These are phyloP conservation scores for Cydia splendana DNA, from an alignment of 1,140 invertebrate species.

Conservation along the genomic window DNA sequence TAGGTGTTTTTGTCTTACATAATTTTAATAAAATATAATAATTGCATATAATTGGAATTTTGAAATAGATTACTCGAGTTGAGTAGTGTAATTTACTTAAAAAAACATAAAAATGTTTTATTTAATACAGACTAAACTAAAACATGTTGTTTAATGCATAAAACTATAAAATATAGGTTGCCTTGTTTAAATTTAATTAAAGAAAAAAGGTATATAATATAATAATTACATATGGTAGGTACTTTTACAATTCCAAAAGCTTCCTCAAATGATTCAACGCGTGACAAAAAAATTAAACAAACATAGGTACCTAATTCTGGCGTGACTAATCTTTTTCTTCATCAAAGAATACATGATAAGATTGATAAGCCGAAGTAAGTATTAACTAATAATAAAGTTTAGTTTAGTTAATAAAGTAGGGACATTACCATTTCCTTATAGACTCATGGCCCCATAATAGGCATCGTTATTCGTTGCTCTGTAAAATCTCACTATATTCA, in stretches of 20 bases:
- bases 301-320: background rate
- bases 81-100: background rate
- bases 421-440: background rate
- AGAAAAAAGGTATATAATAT: background rate
- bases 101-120: background rate
- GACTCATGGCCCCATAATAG: conserved; percentile 3
- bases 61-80: background rate
- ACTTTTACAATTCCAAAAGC: background rate
- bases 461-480: background rate
- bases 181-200: too few species aligned
- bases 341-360: background rate
- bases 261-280: background rate
- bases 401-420: too few species aligned
- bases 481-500: background rate
- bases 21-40: too few species aligned
- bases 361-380: background rate
- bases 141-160: too few species aligned
- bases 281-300: background rate
- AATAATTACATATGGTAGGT: background rate
- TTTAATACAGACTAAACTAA: too few species aligned
- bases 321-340: background rate
- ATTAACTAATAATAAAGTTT: background rate
- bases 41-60: too few species aligned
- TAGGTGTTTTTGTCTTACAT: too few species aligned
- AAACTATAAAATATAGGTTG: too few species aligned